phyloP scores from a whole-genome alignment of 2,888 invertebrate species.

The Fragum sueziense region DNA sequence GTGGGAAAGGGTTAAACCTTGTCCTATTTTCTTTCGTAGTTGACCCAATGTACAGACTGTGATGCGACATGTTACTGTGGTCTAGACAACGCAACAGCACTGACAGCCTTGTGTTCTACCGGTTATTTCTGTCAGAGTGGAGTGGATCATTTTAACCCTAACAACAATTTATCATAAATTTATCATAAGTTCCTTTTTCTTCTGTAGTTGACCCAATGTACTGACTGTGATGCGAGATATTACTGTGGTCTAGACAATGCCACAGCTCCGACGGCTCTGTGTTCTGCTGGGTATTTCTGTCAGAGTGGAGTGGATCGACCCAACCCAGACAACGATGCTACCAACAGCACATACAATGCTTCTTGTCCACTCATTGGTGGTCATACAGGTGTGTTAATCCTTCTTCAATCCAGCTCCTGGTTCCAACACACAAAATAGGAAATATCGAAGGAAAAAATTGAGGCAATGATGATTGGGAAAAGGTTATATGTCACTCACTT shows the following conservation, averaged over 20 bases:
- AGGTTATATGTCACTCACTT: no score
- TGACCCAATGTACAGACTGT: conserved; percentile 79
- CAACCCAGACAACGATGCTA: conserved; percentile 76
- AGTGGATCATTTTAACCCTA: conserved; percentile 77
- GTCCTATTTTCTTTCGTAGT: conserved; percentile 55
- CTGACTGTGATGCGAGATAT: conserved; percentile 76
- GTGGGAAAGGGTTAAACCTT: no score
- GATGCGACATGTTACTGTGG: conserved; percentile 76
- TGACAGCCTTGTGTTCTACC: conserved; percentile 73
- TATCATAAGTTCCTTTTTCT: no score
- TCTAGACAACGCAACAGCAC: conserved; percentile 69
- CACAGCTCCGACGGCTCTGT: conserved; percentile 72
- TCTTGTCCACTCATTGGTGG: conserved; percentile 78
- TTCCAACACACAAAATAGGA: no score
- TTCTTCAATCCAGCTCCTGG: no score
- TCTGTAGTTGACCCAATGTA: conserved; percentile 76
- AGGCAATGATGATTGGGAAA: no score
- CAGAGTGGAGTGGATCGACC: conserved; percentile 78
- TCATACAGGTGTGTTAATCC: conserved; percentile 79
- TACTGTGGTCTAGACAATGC: conserved; percentile 75
- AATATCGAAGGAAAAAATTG: no score
- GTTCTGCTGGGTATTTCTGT: conserved; percentile 78
- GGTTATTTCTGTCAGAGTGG: conserved; percentile 80
- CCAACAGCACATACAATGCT: conserved; percentile 74
- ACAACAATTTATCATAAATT: no score